phyloP scores from a whole-genome alignment of 2,888 invertebrate genomes.

The Lutraria lutraria region DNA sequence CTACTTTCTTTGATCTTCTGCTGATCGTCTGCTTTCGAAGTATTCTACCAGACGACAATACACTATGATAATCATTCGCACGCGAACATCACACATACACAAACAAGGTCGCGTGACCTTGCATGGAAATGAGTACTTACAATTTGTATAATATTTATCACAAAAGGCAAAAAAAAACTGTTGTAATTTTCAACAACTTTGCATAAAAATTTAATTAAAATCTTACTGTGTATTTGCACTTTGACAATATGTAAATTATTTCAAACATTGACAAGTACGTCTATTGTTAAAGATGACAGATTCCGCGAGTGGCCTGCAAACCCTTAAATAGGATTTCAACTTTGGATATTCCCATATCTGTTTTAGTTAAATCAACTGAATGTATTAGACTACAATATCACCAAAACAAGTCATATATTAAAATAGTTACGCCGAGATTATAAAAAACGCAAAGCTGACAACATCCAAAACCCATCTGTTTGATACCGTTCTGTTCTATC shows the following conservation, averaged over 20 bases:
- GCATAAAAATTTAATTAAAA: not conserved
- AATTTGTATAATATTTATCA: not conserved
- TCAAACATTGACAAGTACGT: not conserved
- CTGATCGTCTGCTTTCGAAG: conserved; percentile 42
- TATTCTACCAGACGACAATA: conserved; percentile 33
- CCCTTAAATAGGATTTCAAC: not conserved
- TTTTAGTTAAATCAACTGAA: conserved; percentile 10
- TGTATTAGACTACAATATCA: not conserved
- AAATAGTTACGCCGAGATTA: not conserved
- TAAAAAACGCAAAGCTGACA: not conserved
- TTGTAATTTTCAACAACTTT: not conserved
- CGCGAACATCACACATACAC: conserved; percentile 43
- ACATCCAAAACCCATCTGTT: not conserved
- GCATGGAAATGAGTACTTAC: conserved; percentile 27
- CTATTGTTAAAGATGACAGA: not conserved
- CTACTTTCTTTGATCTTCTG: conserved; percentile 51
- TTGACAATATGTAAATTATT: not conserved
- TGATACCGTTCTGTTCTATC: not conserved
- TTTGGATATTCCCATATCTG: not conserved
- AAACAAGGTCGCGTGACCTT: conserved; percentile 58
- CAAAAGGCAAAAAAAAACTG: not conserved
- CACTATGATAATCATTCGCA: conserved; percentile 48
- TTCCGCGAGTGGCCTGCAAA: not conserved
- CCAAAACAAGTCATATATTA: not conserved
- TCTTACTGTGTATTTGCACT: not conserved